Evolutionary conservation across 1,140 invertebrate genomes (phyloP), one percentile per base, ranked within the genome.

Genomic region (Musca domestica): DNA sequence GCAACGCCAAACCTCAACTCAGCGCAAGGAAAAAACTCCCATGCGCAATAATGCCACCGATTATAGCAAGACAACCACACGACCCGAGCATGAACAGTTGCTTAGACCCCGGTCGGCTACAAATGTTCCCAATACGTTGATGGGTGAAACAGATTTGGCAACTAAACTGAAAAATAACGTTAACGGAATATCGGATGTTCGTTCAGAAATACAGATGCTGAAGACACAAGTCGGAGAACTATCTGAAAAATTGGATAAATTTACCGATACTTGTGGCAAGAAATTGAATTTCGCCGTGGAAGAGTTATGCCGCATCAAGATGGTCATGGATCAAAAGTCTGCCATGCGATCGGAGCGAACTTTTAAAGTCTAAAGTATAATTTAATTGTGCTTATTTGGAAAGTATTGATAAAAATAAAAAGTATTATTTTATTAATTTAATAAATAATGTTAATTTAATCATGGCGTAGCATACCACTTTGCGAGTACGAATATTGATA

Each of bases 21-120:
- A 34, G 7, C 27, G 27, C 14, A 34, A 34, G 14, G 56, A 61
- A 12, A 27, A 17, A 10, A 61, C 27, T 2, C 56, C 56, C 0
- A 12, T 61, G 17, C 56, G 48, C 66, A 22, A 56, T 70, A 46
- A 70, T 66, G 30, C 20, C 9, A 58, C 14, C 0, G 34, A 58
- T 49, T 23, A 56, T 7, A 41, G n/a, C 19, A 25, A 30, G 22
- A 19, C 14, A 3, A 1, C 14, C 19, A 48, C 51, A 34, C 49
- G 30, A 17, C 49, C 51, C 17, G 66, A 70, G 52, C 63, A 67
- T 15, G 69, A 70, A 17, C 61, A 54, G 9, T 67, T 80, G 9
- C 58, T 80, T 47, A 72, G 78, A 19, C 78, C 78, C 6, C 77
- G 78, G 6, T 80, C 78, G 0, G 75, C 78, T 4, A 80, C 78